Base-by-base conservation (phyloP, 2,113 vertebrate species). In the Delphinapterus leucas region DNA sequence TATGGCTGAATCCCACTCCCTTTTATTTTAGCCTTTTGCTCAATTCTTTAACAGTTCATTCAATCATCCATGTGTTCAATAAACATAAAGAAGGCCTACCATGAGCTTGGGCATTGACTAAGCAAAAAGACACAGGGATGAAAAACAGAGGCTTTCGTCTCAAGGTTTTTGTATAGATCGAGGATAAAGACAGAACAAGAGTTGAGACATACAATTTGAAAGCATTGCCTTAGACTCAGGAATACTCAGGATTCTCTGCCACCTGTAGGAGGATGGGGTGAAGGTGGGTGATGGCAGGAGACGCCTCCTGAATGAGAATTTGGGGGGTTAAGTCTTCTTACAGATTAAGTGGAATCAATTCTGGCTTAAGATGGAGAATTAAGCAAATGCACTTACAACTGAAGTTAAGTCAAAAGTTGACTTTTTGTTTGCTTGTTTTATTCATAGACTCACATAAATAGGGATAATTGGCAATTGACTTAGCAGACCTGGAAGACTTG, bases 231-330 rank as follows among this genome's bases (percentile, higher is more conserved):
- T 13, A 84, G 70, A 70, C 8, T 63, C 10, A 11, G 3, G 20
- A 89, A 67, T 60, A 28, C 2, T 11, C 21, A 47, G 5, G 20
- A 4, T 41, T 58, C 21, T 84, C 80, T 10, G 25, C 5, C 11
- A 61, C 17, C 49, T 0, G 6, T 0, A 82, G 9, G 20, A 53
- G 2, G 17, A 61, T 3, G 0, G 11, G 8, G 25, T 65, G 25
- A 67, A 74, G 41, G 8, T 17, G 55, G 8, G 13, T 49, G 41
- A 81, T 9, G 11, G 10, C 4, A 71, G 53, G 21, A 91, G 28
- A 63, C 3, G 12, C 28, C 10, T 47, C 38, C 36, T 36, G 85
- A 44, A 47, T 8, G 11, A 88, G 33, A 38, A 67, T 0, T 67
- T n/a, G 25, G 26, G 18, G 26, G 25, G 28, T 21, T 73, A n/a